Evolutionary conservation across 2,797 vertebrate species (phyloP).

Genomic region (Mormyrus hasselquistii): DNA sequence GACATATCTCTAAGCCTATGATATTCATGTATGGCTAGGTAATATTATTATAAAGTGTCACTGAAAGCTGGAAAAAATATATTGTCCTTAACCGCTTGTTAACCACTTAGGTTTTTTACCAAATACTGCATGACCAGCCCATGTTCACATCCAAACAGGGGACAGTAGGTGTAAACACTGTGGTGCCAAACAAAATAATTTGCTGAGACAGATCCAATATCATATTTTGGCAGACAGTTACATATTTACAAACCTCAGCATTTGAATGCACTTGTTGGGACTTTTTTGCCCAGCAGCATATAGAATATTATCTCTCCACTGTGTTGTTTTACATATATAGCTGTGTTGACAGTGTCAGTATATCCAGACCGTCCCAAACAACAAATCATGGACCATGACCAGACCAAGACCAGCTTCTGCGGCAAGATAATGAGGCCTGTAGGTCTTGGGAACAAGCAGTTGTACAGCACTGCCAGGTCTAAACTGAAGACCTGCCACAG

Average conservation of each 20-base stretch:
- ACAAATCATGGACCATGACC: neutral
- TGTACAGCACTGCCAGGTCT: neutral
- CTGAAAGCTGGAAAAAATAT: neutral
- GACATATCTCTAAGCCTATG: neutral
- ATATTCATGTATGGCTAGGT: neutral
- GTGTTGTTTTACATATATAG: neutral
- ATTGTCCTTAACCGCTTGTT: neutral
- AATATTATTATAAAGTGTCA: neutral
- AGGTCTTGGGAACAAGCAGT: neutral
- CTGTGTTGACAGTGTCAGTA: neutral
- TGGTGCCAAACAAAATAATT: neutral
- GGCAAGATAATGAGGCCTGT: neutral
- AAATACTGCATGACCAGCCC: neutral
- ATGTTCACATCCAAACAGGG: neutral
- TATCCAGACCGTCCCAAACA: neutral
- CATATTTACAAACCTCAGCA: neutral
- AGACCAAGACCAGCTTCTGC: neutral
- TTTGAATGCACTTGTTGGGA: neutral
- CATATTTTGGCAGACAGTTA: neutral
- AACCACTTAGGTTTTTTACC: neutral
- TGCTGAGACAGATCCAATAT: neutral
- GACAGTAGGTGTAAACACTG: neutral
- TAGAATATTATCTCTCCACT: neutral
- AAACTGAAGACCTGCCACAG: neutral
- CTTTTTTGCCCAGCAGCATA: neutral